Conservation (phyloP, 1,140 invertebrate species). For the Holotrichia oblita region DNA sequence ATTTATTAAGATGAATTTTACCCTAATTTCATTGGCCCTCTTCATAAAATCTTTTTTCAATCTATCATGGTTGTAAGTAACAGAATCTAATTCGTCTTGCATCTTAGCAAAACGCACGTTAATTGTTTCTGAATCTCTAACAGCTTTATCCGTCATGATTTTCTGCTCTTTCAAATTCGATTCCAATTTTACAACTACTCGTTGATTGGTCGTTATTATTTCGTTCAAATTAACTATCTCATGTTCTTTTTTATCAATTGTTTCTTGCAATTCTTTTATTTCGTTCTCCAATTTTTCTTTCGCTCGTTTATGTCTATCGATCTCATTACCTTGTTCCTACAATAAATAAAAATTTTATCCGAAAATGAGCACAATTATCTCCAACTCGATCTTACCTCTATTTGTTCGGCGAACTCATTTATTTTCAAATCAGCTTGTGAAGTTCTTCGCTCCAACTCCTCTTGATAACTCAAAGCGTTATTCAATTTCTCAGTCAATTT, state of each 20-base stretch:
- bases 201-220: constrained; percentile 59
- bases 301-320: constrained; percentile 48
- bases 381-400: constrained; percentile 58
- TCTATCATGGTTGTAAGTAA: constrained; percentile 57
- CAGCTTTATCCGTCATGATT: constrained; percentile 57
- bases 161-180: constrained; percentile 63
- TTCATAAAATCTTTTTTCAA: constrained; percentile 53
- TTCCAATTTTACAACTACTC: constrained; percentile 59
- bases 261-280: constrained; percentile 50
- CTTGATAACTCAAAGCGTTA: constrained; percentile 64
- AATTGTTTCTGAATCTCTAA: constrained; percentile 56
- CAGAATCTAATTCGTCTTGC: constrained; percentile 56
- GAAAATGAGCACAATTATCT: too few relatives aligned
- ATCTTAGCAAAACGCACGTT: constrained; percentile 52
- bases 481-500: constrained; percentile 65
- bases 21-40: constrained; percentile 54
- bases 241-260: constrained; percentile 52
- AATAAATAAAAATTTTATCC: constrained; percentile 39
- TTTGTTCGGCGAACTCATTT: constrained; percentile 60
- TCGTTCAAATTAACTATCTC: constrained; percentile 53
- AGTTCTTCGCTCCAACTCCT: constrained; percentile 67
- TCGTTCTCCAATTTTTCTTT: too few relatives aligned
- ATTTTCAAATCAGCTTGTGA: constrained; percentile 62
- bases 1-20: constrained; percentile 43
- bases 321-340: constrained; percentile 45